Percentiles rank a stretch among this genome's conserved stretches.
Evolutionary conservation across 2,888 invertebrate species (phyloP).

Genomic region (Hypena proboscidalis): DNA sequence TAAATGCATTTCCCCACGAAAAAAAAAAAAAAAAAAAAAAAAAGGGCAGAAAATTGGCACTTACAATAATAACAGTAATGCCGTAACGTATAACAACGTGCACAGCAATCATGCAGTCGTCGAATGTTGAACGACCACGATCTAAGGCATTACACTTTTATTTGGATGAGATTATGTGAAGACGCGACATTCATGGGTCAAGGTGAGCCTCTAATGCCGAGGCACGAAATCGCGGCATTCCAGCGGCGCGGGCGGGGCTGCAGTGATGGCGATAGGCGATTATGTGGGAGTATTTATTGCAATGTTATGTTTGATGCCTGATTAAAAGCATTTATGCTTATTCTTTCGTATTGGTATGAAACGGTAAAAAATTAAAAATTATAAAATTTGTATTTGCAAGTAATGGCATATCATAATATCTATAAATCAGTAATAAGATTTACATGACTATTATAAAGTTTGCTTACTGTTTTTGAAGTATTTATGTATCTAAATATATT

Average conservation of each 20-base stretch:
- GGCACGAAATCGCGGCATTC: slow-evolving; percentile 38
- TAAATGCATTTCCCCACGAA: no score
- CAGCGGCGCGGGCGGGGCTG: slow-evolving; percentile 6
- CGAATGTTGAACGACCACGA: slow-evolving; percentile 46
- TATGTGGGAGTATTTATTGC: not conserved
- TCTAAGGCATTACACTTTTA: slow-evolving; percentile 54
- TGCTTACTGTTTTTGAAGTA: no score
- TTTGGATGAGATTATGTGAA: slow-evolving; percentile 64
- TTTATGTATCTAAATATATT: no score
- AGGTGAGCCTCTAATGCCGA: slow-evolving; percentile 57
- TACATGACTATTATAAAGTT: no score
- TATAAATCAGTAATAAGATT: no score
- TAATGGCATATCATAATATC: no score
- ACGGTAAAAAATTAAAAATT: no score
- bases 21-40: no score
- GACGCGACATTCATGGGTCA: slow-evolving; percentile 70
- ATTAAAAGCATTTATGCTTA: no score
- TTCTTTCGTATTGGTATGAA: no score
- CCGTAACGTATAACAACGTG: slow-evolving; percentile 38
- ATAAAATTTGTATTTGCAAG: no score
- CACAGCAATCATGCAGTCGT: slow-evolving; percentile 48
- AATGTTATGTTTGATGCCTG: not conserved
- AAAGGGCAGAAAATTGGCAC: no score
- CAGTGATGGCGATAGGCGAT: slow-evolving; percentile 2
- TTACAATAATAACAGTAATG: slow-evolving; percentile 1